Evolutionary conservation across 2,888 invertebrate species (phyloP), one percentile per base, ranked within the genome.

Genomic region (Hydrotaea diabolus): DNA sequence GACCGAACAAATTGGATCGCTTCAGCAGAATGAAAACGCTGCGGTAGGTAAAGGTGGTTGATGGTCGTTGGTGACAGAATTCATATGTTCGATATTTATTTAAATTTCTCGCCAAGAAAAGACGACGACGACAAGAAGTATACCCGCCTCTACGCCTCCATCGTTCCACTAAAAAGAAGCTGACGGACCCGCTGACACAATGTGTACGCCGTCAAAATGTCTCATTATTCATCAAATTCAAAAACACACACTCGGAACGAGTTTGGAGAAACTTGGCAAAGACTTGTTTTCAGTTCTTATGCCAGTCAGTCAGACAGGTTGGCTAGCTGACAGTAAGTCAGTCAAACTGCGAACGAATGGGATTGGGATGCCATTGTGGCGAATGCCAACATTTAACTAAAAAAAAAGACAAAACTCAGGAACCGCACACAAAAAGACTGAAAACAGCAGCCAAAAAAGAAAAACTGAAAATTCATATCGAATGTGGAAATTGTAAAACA

Each of bases 181-280:
- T 23, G 21, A 73, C 76, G 71, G 62, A 80, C 77, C 78, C 75
- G 66, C 77, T 81, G 78, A 76, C 77, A 76, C 77, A 81, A 78
- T 78, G 75, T 78, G 80, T 59, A 72, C 78, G 81, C 77, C 81
- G 84, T 84, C 84, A 84, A 81, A 84, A 81, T 76, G 84, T 84
- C 84, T 84, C 71, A 80, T 78, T 80, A 77, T 83, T 83, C 81
- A 84, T 75, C 77, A 81, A 81, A 75, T 72, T 46, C 23, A 80
- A 75, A 74, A 77, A 74, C 55, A 77, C 69, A 80, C 75, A 43
- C 15, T 15, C 23, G 4, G 57, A 79, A 49, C 46, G 36, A 80
- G 36, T 39, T 39, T 26, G 59, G 74, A 49, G 69, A 78, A 84
- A 78, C 80, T 84, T 84, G 83, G 77, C 83, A 84, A 64, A 71